Conservation (phyloP, 2,888 invertebrate genomes). For the Tribolium freemani region DNA sequence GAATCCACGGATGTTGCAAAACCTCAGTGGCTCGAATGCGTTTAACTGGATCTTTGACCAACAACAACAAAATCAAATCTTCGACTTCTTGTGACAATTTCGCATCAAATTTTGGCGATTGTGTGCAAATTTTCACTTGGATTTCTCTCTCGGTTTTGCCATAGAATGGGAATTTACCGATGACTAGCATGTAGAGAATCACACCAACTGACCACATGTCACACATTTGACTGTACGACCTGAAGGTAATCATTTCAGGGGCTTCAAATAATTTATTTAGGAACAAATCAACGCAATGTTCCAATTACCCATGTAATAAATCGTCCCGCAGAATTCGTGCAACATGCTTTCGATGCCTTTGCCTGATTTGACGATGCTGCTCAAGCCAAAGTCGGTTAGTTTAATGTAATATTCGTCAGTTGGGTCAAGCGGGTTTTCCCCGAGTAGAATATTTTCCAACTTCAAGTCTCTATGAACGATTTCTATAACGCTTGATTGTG, state of each 20-base stretch:
- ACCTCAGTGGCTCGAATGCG: conserved; percentile 71
- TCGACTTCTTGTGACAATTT: conserved; percentile 61
- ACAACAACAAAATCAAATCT: conserved; percentile 67
- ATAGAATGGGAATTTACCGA: conserved; percentile 64
- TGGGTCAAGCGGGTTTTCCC: conserved; percentile 68
- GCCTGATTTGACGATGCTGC: conserved; percentile 69
- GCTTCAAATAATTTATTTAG: conserved; percentile 61
- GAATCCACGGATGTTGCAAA: conserved; percentile 68
- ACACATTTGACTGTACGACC: conserved; percentile 73
- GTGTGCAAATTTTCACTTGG: conserved; percentile 59
- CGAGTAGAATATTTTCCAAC: conserved; percentile 69
- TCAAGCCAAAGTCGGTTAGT: conserved; percentile 73
- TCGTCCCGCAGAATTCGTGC: conserved; percentile 72
- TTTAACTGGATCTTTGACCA: conserved; percentile 70
- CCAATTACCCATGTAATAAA: conserved; percentile 71
- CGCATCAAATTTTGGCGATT: conserved; percentile 55
- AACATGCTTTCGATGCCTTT: conserved; percentile 70
- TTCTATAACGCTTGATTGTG: conserved; percentile 58
- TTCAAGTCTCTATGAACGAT: conserved; percentile 70
- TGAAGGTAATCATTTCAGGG: conserved; percentile 71
- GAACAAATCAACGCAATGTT: neutral
- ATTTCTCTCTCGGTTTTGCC: conserved; percentile 60
- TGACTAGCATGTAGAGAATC: conserved; percentile 70
- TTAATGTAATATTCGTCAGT: conserved; percentile 70
- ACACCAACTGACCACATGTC: conserved; percentile 75